Conservation (phyloP, 2,113 vertebrate species). For the Nanorana parkeri region DNA sequence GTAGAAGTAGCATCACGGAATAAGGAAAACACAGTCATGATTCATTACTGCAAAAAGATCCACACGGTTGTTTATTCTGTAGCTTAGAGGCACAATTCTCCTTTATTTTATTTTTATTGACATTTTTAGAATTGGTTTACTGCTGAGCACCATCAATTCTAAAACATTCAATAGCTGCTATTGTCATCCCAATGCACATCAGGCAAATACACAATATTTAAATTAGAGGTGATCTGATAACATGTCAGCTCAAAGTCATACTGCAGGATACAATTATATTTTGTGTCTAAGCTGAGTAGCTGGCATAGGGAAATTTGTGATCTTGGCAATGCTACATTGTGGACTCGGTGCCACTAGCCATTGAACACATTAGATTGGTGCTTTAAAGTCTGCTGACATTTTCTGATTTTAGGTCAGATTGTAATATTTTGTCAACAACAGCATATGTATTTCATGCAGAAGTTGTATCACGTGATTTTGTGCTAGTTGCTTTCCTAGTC, state of each 20-base stretch:
- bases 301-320: slow-evolving; percentile 45
- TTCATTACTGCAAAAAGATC: slow-evolving; percentile 56
- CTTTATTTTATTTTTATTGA: slow-evolving; percentile 59
- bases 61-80: slow-evolving; percentile 47
- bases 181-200: slow-evolving; percentile 57
- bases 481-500: background rate
- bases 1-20: slow-evolving; percentile 30
- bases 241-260: slow-evolving; percentile 57
- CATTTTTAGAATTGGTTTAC: slow-evolving; percentile 59
- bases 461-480: background rate
- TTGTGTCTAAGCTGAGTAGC: slow-evolving; percentile 47
- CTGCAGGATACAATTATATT: slow-evolving; percentile 55
- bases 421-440: slow-evolving; percentile 27
- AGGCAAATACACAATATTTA: slow-evolving; percentile 59
- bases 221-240: slow-evolving; percentile 58
- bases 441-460: slow-evolving; percentile 6
- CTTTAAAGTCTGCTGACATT: slow-evolving; percentile 37
- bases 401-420: slow-evolving; percentile 48
- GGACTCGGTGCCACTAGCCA: slow-evolving; percentile 38
- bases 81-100: slow-evolving; percentile 56
- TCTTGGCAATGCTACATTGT: slow-evolving; percentile 30
- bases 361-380: slow-evolving; percentile 36
- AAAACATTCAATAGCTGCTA: slow-evolving; percentile 57
- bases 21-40: slow-evolving; percentile 42
- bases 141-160: slow-evolving; percentile 58